A percentile compares a stretch with the other conserved stretches of the same genome.
Conservation (phyloP, 1,140 invertebrate genomes). For the Gonioctena quinquepunctata region DNA sequence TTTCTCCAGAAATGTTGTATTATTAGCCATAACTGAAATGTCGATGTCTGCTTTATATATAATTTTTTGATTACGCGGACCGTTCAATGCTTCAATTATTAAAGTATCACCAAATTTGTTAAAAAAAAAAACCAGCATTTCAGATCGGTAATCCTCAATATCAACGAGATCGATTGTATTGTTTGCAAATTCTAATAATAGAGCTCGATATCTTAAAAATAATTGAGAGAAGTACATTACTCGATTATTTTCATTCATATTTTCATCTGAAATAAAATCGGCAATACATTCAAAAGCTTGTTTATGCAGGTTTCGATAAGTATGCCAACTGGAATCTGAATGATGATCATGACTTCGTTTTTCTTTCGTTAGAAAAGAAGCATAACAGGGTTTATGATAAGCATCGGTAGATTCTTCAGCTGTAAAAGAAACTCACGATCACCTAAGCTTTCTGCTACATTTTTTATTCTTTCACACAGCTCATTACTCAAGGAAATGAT, state of each 20-base stretch:
- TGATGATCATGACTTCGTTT: constrained; percentile 12
- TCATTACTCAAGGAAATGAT: no score
- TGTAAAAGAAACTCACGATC: no score
- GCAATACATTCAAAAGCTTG: constrained; percentile 21
- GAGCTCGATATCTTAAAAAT: constrained; percentile 25
- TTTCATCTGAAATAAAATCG: constrained; percentile 15
- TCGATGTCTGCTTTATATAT: background rate
- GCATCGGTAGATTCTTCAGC: no score
- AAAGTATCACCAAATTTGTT: constrained; percentile 8
- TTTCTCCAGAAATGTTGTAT: background rate
- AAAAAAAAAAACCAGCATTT: background rate
- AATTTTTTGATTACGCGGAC: background rate
- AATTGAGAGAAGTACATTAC: constrained; percentile 26
- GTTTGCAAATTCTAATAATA: constrained; percentile 22
- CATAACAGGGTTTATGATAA: no score
- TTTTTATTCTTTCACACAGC: no score
- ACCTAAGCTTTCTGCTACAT: no score
- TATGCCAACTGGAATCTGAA: constrained; percentile 13
- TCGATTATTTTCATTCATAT: constrained; percentile 20
- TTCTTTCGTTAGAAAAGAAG: constrained; percentile 12
- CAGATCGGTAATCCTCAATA: background rate
- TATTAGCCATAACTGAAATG: background rate
- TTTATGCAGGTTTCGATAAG: constrained; percentile 20
- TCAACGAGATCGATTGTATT: constrained; percentile 22
- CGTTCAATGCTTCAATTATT: background rate